These are phyloP conservation scores for Echeneis naucrates DNA, from an alignment of 2,797 vertebrate species.

Conservation along the genomic window DNA sequence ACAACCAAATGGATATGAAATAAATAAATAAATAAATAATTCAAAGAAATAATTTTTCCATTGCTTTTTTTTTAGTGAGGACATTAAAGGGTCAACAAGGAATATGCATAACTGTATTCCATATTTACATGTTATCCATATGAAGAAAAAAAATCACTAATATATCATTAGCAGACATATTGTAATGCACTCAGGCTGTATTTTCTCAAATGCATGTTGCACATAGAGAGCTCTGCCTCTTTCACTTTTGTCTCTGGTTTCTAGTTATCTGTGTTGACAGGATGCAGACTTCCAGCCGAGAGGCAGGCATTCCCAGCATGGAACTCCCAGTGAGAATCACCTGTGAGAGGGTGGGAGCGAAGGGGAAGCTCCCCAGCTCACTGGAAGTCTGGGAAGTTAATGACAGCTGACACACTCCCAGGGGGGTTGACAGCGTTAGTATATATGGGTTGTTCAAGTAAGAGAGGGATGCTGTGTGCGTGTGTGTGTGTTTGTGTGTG, in stretches of 20 bases:
- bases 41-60: too few relatives aligned
- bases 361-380: constrained; percentile 57
- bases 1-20: constrained; percentile 3
- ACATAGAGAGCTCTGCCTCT: constrained; percentile 46
- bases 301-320: constrained; percentile 65
- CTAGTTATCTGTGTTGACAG: constrained; percentile 46
- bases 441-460: constrained; percentile 63
- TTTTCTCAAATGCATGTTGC: constrained; percentile 82
- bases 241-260: constrained; percentile 31
- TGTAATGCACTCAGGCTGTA: constrained; percentile 46
- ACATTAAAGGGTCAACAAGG: too few relatives aligned
- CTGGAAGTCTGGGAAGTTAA: constrained; percentile 74
- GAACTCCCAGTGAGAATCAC: constrained; percentile 73
- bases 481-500: constrained; percentile 30
- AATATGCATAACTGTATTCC: constrained; percentile 6
- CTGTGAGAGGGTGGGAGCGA: constrained; percentile 61
- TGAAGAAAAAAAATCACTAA: neutral
- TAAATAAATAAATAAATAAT: too few relatives aligned
- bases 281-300: constrained; percentile 62
- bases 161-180: neutral
- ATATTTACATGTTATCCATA: neutral
- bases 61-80: too few relatives aligned
- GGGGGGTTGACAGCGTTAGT: constrained; percentile 72
- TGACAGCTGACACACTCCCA: constrained; percentile 74
- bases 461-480: constrained; percentile 39